phyloP scores from a whole-genome alignment of 2,797 vertebrate genomes.

The Rhincodon typus region DNA sequence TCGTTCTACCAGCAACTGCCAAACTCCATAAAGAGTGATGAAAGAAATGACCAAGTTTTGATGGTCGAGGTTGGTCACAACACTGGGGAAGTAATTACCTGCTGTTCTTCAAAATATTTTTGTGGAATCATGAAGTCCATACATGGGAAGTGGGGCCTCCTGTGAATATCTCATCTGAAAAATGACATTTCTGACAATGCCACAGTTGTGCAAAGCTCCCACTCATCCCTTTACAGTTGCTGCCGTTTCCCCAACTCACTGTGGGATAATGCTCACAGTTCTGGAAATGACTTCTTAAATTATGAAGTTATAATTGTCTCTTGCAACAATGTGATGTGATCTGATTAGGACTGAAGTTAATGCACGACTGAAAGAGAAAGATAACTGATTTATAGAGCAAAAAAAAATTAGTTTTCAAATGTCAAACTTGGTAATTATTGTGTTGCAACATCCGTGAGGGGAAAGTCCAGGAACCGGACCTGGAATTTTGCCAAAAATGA shows the following conservation, averaged over 20 bases:
- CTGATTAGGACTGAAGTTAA: slow-evolving; percentile 5
- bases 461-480: slow-evolving; percentile 23
- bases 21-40: not conserved
- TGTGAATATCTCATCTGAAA: not conserved
- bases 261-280: not conserved
- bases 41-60: not conserved
- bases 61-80: not conserved
- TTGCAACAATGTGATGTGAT: slow-evolving; percentile 33
- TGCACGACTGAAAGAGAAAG: slow-evolving; percentile 6
- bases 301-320: slow-evolving; percentile 28
- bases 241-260: too few relatives aligned
- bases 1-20: not conserved
- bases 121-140: too few relatives aligned
- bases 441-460: slow-evolving; percentile 34
- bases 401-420: slow-evolving; percentile 22
- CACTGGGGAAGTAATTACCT: not conserved
- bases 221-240: not conserved
- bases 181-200: not conserved
- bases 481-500: slow-evolving; percentile 35
- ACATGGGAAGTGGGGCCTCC: not conserved
- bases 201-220: not conserved
- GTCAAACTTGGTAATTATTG: slow-evolving; percentile 26
- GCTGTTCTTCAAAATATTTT: not conserved
- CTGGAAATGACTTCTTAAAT: slow-evolving; percentile 21
- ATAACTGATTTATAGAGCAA: slow-evolving; percentile 29